Base-by-base conservation (phyloP, 2,113 vertebrate genomes). In the Lota lota region DNA sequence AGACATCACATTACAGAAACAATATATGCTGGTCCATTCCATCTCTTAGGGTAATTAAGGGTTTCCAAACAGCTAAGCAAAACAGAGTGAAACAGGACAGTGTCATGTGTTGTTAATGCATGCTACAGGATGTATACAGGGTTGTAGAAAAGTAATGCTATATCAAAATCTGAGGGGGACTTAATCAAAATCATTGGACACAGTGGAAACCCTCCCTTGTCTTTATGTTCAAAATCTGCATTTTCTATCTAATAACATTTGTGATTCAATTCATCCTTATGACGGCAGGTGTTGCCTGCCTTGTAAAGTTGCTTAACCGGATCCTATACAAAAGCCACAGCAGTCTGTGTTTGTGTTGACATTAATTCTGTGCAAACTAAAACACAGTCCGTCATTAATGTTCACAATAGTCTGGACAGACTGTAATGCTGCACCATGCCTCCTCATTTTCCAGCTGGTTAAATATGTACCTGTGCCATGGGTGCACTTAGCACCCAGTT, bases 401-500 rank as follows among this genome's bases (percentile, higher is more conserved):
- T 86, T 85, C 69, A 79, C 80, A 59, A 68, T 83, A 77, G 72
- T 71, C 69, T 20, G 66, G 60, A 67, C 20, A 76, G 63, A 84
- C 53, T 79, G 76, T 54, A 76, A 64, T 54, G 57, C 61, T 67
- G 60, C 73, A 78, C 66, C 22, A 63, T 69, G 69, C 68, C 70
- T 81, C 77, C 70, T 71, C 58, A 73, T 76, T 76, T 69, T 63
- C 54, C 88, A 89, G 87, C 88, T 89, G 88, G 10, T 85, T 88
- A 88, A 90, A 89, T 85, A 88, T 78, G 78, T 79, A 72, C 79
- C 69, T 83, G 79, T 22, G 66, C 63, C 69, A 59, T 4, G 51
- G 24, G 28, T 74, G 72, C 77, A 79, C 66, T 80, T 72, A 69
- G 22, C 50, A 50, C 54, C 61, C 47, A 40, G 66, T 50, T 59